These are phyloP conservation scores for Pipra filicauda DNA, from an alignment of 2,113 vertebrate genomes.

Conservation along the genomic window DNA sequence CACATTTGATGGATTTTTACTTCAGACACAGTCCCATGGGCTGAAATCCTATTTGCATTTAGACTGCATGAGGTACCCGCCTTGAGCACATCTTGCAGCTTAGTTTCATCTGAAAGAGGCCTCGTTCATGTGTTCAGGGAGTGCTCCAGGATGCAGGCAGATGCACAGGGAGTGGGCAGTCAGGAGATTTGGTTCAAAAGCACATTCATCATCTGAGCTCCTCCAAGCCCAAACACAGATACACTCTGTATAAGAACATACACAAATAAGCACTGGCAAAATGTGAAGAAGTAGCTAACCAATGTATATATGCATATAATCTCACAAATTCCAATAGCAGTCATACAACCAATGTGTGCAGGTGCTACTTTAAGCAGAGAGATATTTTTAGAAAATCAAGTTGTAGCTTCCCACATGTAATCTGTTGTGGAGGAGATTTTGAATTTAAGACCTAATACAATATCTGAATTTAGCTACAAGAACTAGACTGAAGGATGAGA, in stretches of 20 bases:
- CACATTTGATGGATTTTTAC: neutral
- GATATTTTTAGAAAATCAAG: neutral
- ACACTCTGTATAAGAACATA: neutral
- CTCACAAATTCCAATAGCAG: neutral
- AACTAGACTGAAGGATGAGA: neutral
- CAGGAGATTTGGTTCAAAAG: neutral
- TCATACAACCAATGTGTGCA: neutral
- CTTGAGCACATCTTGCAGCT: neutral
- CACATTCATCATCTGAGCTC: neutral
- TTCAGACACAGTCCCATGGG: neutral
- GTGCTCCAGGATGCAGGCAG: neutral
- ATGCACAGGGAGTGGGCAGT: neutral
- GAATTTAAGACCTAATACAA: neutral
- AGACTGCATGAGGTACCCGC: neutral
- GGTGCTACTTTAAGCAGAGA: neutral
- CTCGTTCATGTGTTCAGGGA: neutral
- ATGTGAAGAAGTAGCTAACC: neutral
- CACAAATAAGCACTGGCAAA: neutral
- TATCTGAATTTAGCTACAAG: neutral
- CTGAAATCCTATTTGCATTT: conserved; percentile 12
- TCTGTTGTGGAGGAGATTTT: neutral
- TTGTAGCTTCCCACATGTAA: neutral
- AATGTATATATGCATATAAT: rapidly evolving
- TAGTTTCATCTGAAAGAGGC: neutral
- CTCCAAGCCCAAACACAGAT: neutral